Evolutionary conservation across 2,797 vertebrate species (phyloP), one percentile per base, ranked within the genome.

Genomic region (Silurus aristotelis): DNA sequence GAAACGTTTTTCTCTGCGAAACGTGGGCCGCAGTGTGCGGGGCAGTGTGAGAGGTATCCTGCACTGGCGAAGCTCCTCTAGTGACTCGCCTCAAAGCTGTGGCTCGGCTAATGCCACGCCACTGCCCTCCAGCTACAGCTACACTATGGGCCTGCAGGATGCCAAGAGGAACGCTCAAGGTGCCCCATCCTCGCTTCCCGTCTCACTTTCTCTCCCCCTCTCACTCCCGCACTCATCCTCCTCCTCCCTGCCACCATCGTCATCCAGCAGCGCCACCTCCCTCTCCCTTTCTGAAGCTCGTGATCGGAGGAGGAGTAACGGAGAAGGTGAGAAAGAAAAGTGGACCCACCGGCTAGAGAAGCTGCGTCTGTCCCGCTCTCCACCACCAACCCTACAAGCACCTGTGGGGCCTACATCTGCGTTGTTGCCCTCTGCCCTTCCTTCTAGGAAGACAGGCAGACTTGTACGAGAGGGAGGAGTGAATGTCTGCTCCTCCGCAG

Each of bases 271-370:
- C n/a, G 95, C 94, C 89, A 94, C 95, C 84, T 96, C 95, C 0
- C 91, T 96, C 78, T 95, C 95, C 0, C 88, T 95, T 4, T 93
- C 93, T 0, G 95, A 95, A 58, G 93, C 94, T 0, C 92, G 94
- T 5, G 94, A 95, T 63, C 92, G 94, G 17, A 91, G 95, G 60
- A 92, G 94, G 52, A 95, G 95, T 89, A 95, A 95, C 1, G 95
- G 95, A 0, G 95, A 97, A 52, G 93, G 96, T 0, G 92, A 96
- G 38, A 96, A 96, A 83, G 97, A 98, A 85, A 95, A 96, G 90
- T 97, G 97, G 97, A 96, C 96, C 89, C 96, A 96, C 58, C 94
- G 96, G 4, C 93, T 98, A 83, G 97, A 98, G 89, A 97, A 96
- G 81, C 94, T 97, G 73, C 89, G 97, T 68, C 93, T 97, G 58